A percentile compares a stretch with the other conserved stretches of the same genome.
These are phyloP conservation scores for Diabrotica undecimpunctata DNA, from an alignment of 1,140 invertebrate genomes.

Conservation along the genomic window DNA sequence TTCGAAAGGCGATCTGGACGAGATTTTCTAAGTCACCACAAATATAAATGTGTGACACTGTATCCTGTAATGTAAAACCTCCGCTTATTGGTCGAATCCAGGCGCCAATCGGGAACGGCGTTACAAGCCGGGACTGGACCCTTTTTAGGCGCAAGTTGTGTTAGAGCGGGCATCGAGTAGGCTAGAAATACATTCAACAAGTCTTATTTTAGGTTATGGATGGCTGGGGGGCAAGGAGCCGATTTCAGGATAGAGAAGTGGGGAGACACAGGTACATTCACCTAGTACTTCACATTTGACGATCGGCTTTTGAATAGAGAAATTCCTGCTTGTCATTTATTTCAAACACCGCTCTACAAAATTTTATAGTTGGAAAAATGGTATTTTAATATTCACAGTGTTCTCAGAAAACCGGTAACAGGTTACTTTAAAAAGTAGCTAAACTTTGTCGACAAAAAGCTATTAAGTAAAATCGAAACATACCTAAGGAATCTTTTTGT, in stretches of 20 bases:
- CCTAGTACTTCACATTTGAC: conserved; percentile 32
- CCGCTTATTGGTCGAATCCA: conserved; percentile 47
- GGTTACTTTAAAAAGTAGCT: no score
- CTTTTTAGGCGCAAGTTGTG: conserved; percentile 58
- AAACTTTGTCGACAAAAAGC: no score
- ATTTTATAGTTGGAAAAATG: no score
- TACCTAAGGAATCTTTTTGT: no score
- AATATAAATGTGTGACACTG: conserved; percentile 86
- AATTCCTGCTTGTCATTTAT: background rate
- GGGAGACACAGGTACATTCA: conserved; percentile 34
- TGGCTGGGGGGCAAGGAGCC: conserved; percentile 22
- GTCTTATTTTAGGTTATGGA: conserved; percentile 8
- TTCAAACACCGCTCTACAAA: no score
- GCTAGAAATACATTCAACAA: conserved; percentile 35
- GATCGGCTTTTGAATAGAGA: background rate
- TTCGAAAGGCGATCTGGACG: conserved; percentile 91
- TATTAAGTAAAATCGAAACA: no score
- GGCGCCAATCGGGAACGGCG: conserved; percentile 50
- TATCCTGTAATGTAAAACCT: conserved; percentile 61
- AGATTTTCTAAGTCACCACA: conserved; percentile 60
- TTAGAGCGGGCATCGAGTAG: conserved; percentile 25
- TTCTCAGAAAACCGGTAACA: no score
- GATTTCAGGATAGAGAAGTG: conserved; percentile 25
- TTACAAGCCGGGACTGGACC: conserved; percentile 55
- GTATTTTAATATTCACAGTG: no score